Conservation (phyloP, 1,140 invertebrate genomes). For the Dendrolimus kikuchii region DNA sequence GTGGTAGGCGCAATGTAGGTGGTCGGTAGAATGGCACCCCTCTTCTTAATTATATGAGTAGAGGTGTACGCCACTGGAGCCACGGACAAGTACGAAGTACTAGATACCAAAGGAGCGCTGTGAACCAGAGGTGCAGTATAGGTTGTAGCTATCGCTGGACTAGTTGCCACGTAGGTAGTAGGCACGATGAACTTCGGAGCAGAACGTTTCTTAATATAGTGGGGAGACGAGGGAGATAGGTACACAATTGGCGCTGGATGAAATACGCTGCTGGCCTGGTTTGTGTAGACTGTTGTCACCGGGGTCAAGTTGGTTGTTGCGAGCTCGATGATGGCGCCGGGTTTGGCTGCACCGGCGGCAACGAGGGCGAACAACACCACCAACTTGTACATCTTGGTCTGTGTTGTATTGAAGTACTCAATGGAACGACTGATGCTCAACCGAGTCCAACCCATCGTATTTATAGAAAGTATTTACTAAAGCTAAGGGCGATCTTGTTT, state of each 20-base stretch:
- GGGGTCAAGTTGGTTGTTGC: slow-evolving; percentile 51
- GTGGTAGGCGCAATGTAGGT: slow-evolving; percentile 23
- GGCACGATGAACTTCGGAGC: slow-evolving; percentile 17
- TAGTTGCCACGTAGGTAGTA: slow-evolving; percentile 9
- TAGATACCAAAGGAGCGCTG: slow-evolving; percentile 22
- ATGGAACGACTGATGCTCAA: slow-evolving; percentile 52
- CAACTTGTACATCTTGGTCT: slow-evolving; percentile 73
- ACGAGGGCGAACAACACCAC: slow-evolving; percentile 74
- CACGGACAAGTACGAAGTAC: slow-evolving; percentile 33
- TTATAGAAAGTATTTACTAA: slow-evolving; percentile 53
- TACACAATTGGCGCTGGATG: slow-evolving; percentile 47
- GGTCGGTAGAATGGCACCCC: slow-evolving; percentile 14
- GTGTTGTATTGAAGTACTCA: slow-evolving; percentile 28
- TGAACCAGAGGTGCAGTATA: slow-evolving; percentile 30
- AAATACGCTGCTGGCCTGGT: slow-evolving; percentile 55
- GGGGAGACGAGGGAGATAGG: slow-evolving; percentile 23
- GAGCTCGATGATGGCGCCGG: slow-evolving; percentile 25
- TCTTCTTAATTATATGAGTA: slow-evolving; percentile 33
- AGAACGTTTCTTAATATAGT: slow-evolving; percentile 54
- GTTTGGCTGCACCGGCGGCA: slow-evolving; percentile 62
- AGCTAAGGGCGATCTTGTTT: slow-evolving; percentile 55
- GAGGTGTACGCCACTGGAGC: slow-evolving; percentile 21
- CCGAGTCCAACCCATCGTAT: slow-evolving; percentile 36
- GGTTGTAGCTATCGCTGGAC: slow-evolving; percentile 19
- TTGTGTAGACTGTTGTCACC: slow-evolving; percentile 43